Conservation (phyloP, 2,888 invertebrate species). For the Alcis repandata region DNA sequence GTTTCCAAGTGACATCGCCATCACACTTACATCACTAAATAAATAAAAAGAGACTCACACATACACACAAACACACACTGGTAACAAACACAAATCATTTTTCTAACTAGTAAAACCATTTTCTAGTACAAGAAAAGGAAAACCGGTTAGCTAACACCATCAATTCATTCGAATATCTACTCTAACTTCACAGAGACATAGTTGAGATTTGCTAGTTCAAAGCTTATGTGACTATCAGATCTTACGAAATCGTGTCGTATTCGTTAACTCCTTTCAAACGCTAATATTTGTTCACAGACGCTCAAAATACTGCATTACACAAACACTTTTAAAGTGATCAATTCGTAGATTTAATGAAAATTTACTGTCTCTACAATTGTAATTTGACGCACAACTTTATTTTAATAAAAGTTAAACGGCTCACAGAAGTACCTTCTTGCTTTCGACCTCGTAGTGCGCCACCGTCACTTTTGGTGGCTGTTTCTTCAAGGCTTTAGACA, state of each 20-base stretch:
- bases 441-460: constrained; percentile 71
- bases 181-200: constrained; percentile 32
- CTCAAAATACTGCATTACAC: constrained; percentile 24
- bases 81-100: constrained; percentile 36
- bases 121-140: constrained; percentile 45
- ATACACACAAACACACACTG: constrained; percentile 28
- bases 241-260: constrained; percentile 30
- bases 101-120: constrained; percentile 40
- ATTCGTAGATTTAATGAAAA: not conserved
- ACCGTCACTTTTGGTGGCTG: constrained; percentile 57
- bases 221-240: constrained; percentile 25
- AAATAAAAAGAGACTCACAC: constrained; percentile 30
- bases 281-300: constrained; percentile 7
- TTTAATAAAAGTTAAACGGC: constrained; percentile 1
- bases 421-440: constrained; percentile 74
- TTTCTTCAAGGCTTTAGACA: constrained; percentile 62
- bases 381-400: not conserved
- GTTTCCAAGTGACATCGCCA: constrained; percentile 5
- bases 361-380: constrained; percentile 4
- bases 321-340: not conserved
- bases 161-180: constrained; percentile 39
- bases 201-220: constrained; percentile 39
- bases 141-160: constrained; percentile 37
- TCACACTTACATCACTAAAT: constrained; percentile 33
- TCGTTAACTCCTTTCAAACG: constrained; percentile 14